A percentile compares a stretch with the other conserved stretches of the same genome.
These are phyloP conservation scores for Boulengeromyrus knoepffleri DNA, from an alignment of 2,113 vertebrate genomes.

Conservation along the genomic window DNA sequence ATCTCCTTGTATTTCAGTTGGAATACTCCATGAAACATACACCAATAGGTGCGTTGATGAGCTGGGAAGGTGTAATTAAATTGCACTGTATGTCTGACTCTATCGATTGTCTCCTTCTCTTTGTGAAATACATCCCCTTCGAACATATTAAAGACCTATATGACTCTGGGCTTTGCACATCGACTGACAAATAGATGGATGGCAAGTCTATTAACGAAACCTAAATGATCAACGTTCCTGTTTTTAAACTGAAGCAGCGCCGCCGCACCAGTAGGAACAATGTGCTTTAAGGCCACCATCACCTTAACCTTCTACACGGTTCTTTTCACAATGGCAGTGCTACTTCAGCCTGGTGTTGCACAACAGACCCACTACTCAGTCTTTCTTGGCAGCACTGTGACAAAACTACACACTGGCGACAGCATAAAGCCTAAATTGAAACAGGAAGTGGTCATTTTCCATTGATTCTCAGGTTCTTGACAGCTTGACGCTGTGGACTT, in stretches of 20 bases:
- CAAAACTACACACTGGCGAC: neutral
- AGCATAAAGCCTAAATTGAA: neutral
- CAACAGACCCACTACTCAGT: neutral
- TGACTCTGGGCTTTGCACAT: neutral
- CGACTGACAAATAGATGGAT: neutral
- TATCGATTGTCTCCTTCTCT: slow-evolving; percentile 28
- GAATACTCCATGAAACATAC: slow-evolving; percentile 50
- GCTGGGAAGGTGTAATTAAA: slow-evolving; percentile 41
- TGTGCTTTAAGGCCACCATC: neutral
- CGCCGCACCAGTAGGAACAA: neutral
- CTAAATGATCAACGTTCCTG: neutral
- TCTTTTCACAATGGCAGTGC: neutral
- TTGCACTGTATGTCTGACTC: slow-evolving; percentile 39
- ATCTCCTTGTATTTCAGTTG: slow-evolving; percentile 55
- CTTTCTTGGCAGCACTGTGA: neutral
- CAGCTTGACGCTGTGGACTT: neutral
- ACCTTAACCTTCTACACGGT: neutral
- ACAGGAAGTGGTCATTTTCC: neutral
- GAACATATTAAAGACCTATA: neutral
- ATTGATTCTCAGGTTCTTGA: neutral
- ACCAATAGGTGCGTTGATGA: slow-evolving; percentile 27
- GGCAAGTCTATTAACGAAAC: neutral
- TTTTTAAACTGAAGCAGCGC: neutral
- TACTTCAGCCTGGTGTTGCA: neutral
- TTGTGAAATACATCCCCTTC: neutral